A percentile compares a stretch with the other conserved stretches of the same genome.
Evolutionary conservation across 2,113 vertebrate genomes (phyloP).

Genomic region (Gulo gulo): DNA sequence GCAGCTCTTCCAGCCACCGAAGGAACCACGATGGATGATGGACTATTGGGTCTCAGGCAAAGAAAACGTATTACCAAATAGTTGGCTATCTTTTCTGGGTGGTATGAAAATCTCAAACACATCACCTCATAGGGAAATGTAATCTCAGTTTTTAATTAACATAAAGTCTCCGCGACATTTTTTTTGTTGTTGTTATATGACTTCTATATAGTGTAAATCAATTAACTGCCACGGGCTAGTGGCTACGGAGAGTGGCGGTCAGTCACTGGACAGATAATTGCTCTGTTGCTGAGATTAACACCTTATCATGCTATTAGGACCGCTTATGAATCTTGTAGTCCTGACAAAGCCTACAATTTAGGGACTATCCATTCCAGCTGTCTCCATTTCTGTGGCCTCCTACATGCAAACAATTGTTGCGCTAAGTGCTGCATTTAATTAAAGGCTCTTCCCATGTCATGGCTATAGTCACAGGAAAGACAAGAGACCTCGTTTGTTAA

Average conservation of each 20-base stretch:
- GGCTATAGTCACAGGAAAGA: conserved; percentile 42
- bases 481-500: conserved; percentile 54
- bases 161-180: conserved; percentile 48
- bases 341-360: background rate
- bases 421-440: conserved; percentile 58
- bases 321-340: conserved; percentile 59
- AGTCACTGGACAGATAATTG: conserved; percentile 78
- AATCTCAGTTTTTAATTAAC: conserved; percentile 64
- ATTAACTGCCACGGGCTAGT: conserved; percentile 76
- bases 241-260: conserved; percentile 69
- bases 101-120: conserved; percentile 36
- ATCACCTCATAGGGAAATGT: conserved; percentile 42
- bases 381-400: conserved; percentile 44
- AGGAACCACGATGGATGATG: background rate
- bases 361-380: conserved; percentile 54
- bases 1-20: background rate
- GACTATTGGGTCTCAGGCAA: rapidly evolving
- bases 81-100: background rate
- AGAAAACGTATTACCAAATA: background rate
- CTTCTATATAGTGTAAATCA: conserved; percentile 76
- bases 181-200: conserved; percentile 39
- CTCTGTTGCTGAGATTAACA: conserved; percentile 79
- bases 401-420: background rate
- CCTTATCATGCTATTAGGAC: conserved; percentile 73
- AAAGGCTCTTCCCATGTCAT: conserved; percentile 48